These are phyloP conservation scores for Mionectes olivaceus DNA, from an alignment of 2,797 vertebrate species.

Conservation along the genomic window DNA sequence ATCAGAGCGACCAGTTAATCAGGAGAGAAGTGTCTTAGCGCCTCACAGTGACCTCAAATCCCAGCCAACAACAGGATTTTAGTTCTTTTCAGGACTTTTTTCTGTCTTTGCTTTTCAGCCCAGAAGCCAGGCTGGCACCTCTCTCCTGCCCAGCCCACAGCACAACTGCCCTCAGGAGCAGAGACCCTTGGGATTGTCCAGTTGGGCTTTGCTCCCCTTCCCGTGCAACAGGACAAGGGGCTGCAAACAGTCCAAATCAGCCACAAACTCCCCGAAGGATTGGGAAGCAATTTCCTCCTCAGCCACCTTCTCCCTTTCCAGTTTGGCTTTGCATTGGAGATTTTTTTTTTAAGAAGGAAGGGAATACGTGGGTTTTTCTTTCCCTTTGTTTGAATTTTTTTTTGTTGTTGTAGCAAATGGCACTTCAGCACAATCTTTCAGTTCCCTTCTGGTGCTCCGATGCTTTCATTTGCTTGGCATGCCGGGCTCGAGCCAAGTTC, in stretches of 20 bases:
- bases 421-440: neutral
- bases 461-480: slow-evolving; percentile 66
- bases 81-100: neutral
- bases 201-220: neutral
- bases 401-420: slow-evolving; percentile 31
- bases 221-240: neutral
- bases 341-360: neutral
- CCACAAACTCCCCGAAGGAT: neutral
- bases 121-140: neutral
- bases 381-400: neutral
- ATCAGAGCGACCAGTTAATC: neutral
- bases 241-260: neutral
- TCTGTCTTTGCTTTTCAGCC: neutral
- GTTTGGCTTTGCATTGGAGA: neutral
- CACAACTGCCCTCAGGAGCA: neutral
- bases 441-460: slow-evolving; percentile 29
- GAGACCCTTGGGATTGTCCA: neutral
- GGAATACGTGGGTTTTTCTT: neutral
- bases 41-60: neutral
- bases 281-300: neutral
- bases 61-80: rapidly evolving
- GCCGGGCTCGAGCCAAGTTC: slow-evolving; percentile 39
- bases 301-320: neutral
- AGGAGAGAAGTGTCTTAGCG: neutral
- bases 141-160: rapidly evolving